Base-by-base conservation (phyloP, 2,888 invertebrate genomes). In the Chloromyia formosa region DNA sequence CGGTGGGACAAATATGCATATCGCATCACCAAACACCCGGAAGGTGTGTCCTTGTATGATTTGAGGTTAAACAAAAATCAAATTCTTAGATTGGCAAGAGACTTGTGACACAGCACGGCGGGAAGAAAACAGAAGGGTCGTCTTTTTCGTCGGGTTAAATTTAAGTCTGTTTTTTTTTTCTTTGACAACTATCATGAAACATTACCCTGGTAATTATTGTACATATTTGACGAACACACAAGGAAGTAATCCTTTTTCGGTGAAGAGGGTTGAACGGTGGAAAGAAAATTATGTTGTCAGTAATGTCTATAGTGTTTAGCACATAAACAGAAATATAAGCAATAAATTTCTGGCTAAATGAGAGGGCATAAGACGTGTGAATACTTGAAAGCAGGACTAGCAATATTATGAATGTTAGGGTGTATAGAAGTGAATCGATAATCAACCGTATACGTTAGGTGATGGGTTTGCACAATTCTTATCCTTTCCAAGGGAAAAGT, bases 201-300 rank as follows among this genome's bases (percentile, higher is more conserved):
- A 62, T 62, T 35, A 62, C 40, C 40, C 62, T 62, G 16, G 62
- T 62, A 62, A 62, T 62, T 62, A 62, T 7, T 4, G 27, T 35
- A 7, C 27, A 7, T 62, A 40, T 62, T 62, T 62, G 62, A 62
- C 40, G 23, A 22, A 42, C 40, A 62, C 62, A 42, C 40, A 14
- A 61, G 62, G 16, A 62, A 62, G 62, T 40, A 62, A 62, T 40
- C 42, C 35, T 62, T 49, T 49, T 49, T 49, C 14, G 12, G 16
- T 16, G 40, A 35, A 62, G 62, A 62, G 62, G 62, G 62, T 62
- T 27, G n/a, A 62, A 16, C 40, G n/a, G 35, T 62, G 20, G 62
- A 40, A 62, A 40, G 42, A 42, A 62, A 62, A 62, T 62, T n/a
- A 62, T 62, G 62, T 62, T 62, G 62, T 62, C 62, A 62, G 62